Base-by-base conservation (phyloP, 2,113 vertebrate species). In the Drymodes brunneopygia region DNA sequence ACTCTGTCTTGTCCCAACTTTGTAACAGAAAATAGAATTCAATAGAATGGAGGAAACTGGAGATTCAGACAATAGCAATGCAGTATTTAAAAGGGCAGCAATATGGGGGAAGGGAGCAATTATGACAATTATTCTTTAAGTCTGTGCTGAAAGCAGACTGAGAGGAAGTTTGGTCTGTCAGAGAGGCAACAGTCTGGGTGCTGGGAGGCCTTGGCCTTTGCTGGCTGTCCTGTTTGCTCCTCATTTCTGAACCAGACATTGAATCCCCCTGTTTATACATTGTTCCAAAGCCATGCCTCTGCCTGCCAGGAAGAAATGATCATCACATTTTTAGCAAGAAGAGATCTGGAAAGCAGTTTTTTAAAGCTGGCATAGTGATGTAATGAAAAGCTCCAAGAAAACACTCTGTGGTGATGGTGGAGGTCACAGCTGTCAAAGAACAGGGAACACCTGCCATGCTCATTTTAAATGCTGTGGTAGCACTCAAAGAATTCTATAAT, bases 41-140 rank as follows among this genome's bases (percentile, higher is more conserved):
- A 96, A 94, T 91, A 91, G 69, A 31, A 14, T 15, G 20, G 83
- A 96, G 94, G 88, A 96, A 95, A 66, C 60, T 44, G 33, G 50
- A 66, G 64, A 83, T 44, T 58, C 24, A 56, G 47, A 77, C 84
- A 92, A 86, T 77, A n/a, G 15, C 60, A 69, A 51, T 11, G 24
- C 19, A 36, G 22, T 40, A 23, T 73, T 90, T 88, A 70, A 74
- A 65, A 69, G 23, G 19, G 11, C 3, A 29, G 38, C 24, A 27
- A n/a, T 47, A 48, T 5, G 33, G 83, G 56, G 81, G 64, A 74
- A 73, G 48, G 62, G 54, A 58, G 35, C 2, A 15, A 35, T 66
- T 40, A 40, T 66, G 74, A 44, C 67, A 74, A 44, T 50, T 88
- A 35, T 62, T 88, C 53, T 79, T 81, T n/a, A 47, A 47, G 47